Evolutionary conservation across 2,113 vertebrate genomes (phyloP), one percentile per base, ranked within the genome.

Genomic region (Rhabdomys dilectus): DNA sequence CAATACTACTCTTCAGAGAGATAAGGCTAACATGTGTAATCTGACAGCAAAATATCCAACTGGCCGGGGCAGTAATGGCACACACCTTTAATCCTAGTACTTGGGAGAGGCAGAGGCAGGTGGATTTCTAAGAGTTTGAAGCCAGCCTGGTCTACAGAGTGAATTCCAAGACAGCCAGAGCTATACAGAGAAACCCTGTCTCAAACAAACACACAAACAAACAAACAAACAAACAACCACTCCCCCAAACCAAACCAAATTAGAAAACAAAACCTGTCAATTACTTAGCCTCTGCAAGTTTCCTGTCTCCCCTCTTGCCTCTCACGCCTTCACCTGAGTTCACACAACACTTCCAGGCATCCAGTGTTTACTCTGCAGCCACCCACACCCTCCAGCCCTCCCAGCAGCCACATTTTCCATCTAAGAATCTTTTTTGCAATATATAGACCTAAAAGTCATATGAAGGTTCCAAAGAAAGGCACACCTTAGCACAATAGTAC

Each of bases 391-490:
- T 75, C 77, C 48, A 84, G 31, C 36, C 39, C 94, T 88, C 58
- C 95, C 42, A 95, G 51, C 84, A 86, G 72, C 77, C 48, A 92
- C 24, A 31, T 2, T 91, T 70, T 92, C 77, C 45, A 87, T 76
- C 21, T 91, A 72, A 93, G 95, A 96, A 77, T 31, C 56, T 91
- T 82, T 88, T 96, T 62, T 94, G 88, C 39, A 93, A n/a, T 82
- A 51, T 75, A 73, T 80, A 53, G 77, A 91, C 58, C 73, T 91
- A 94, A 93, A 90, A 86, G 81, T 64, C 29, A 64, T 45, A 45
- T 62, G n/a, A 62, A 62, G 81, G 81, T 45, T 64, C 82, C 60
- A 85, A 64, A 64, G 24, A 21, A 15, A 64, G 82, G 58, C 26
- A 64, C 60, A 48, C 24, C 42, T 31, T 77, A 80, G 19, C 56